Evolutionary conservation across 1,140 invertebrate species (phyloP).

Genomic region (Pseudomyrmex gracilis): DNA sequence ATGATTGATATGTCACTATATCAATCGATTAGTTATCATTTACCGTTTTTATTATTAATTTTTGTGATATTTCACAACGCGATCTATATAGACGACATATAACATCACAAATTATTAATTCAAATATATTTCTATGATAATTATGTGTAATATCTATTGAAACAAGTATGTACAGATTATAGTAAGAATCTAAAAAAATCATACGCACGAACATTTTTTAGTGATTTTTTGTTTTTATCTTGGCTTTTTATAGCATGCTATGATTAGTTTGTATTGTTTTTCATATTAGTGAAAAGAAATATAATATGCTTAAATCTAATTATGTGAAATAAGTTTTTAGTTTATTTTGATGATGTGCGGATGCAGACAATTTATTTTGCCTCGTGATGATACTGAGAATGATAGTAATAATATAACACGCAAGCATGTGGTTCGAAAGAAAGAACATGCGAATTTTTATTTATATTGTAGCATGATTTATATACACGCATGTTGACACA

Average conservation of each 20-base stretch:
- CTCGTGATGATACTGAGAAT: no score
- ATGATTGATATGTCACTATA: no score
- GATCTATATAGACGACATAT: neutral
- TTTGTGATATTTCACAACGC: neutral
- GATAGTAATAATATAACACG: neutral
- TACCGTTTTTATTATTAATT: no score
- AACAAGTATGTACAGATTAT: neutral
- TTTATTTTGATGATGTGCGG: neutral
- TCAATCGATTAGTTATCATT: no score
- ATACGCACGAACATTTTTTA: neutral
- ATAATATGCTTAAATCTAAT: neutral
- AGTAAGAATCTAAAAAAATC: neutral
- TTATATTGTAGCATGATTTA: slow-evolving; percentile 23
- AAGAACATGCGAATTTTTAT: no score
- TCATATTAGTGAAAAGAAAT: neutral
- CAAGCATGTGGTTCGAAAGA: neutral
- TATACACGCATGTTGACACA: neutral
- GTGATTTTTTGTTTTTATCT: slow-evolving; percentile 1
- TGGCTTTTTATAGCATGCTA: slow-evolving; percentile 14
- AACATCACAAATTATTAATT: slow-evolving; percentile 15
- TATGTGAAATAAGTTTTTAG: neutral
- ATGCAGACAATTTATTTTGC: neutral
- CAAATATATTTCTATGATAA: neutral
- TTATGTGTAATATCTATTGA: neutral
- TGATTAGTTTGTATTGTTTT: neutral